phyloP scores from a whole-genome alignment of 1,140 invertebrate genomes.

The Drosophila oshimai region DNA sequence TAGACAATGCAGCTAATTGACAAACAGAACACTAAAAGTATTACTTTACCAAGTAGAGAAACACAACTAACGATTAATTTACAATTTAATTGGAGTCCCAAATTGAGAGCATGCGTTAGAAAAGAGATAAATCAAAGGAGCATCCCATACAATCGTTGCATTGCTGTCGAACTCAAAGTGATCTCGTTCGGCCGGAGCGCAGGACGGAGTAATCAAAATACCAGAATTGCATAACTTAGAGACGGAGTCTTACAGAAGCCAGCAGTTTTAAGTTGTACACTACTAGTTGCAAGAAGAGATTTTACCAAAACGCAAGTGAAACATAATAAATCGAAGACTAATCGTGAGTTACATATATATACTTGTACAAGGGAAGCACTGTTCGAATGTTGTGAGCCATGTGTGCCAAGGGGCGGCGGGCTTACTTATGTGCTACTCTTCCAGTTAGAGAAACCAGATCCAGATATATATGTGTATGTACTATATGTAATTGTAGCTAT shows the following conservation, averaged over 20 bases:
- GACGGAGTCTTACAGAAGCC: constrained; percentile 18
- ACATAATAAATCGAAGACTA: constrained; percentile 70
- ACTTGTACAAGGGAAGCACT: constrained; percentile 15
- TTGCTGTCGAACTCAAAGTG: background rate
- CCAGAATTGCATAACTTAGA: constrained; percentile 18
- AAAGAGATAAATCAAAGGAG: constrained; percentile 19
- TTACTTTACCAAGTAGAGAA: constrained; percentile 74
- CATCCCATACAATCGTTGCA: background rate
- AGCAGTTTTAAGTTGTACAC: constrained; percentile 64
- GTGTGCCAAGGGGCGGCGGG: constrained; percentile 3
- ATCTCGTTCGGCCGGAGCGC: background rate
- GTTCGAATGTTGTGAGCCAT: constrained; percentile 44
- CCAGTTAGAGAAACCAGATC: constrained; percentile 41
- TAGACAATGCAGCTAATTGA: constrained; percentile 48
- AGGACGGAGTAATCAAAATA: background rate
- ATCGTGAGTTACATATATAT: constrained; percentile 35
- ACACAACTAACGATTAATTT: constrained; percentile 51
- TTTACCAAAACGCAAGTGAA: constrained; percentile 64
- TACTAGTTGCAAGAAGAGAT: constrained; percentile 53
- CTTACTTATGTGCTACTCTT: constrained; percentile 44
- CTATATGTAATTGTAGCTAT: constrained; percentile 40
- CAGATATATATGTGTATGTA: constrained; percentile 38
- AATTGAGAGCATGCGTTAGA: background rate
- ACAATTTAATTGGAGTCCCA: constrained; percentile 42
- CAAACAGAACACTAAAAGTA: constrained; percentile 60